Percentiles rank a stretch among this genome's conserved stretches.
Conservation (phyloP, 2,113 vertebrate genomes). For the Oryzias celebensis region DNA sequence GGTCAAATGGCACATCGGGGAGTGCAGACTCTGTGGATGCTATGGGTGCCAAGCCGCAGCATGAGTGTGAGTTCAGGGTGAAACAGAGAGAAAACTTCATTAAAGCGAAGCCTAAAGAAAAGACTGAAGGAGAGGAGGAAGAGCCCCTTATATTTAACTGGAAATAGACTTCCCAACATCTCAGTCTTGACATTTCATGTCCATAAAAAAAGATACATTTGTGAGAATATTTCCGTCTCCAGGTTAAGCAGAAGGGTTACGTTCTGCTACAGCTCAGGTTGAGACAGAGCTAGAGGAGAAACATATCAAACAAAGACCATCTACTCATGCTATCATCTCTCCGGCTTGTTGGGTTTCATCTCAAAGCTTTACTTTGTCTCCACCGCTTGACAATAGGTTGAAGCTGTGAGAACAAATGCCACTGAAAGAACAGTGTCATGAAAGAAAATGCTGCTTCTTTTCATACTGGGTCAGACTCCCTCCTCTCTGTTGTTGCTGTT, state of each 20-base stretch:
- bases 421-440: conserved; percentile 30
- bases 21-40: conserved; percentile 24
- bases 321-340: conserved; percentile 27
- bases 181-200: background rate
- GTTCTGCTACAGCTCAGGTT: conserved; percentile 5
- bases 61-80: conserved; percentile 14
- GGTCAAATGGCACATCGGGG: conserved; percentile 40
- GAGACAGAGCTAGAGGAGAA: background rate
- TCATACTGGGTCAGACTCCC: conserved; percentile 63
- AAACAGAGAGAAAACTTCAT: conserved; percentile 19
- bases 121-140: background rate
- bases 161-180: too few species aligned
- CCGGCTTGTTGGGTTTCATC: conserved; percentile 56
- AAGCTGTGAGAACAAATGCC: conserved; percentile 42
- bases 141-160: too few species aligned
- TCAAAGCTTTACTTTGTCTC: conserved; percentile 48
- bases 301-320: conserved; percentile 19
- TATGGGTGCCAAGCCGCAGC: conserved; percentile 16
- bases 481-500: conserved; percentile 20
- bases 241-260: conserved; percentile 2
- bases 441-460: conserved; percentile 37
- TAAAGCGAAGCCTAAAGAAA: conserved; percentile 9
- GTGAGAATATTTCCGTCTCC: background rate
- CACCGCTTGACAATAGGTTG: conserved; percentile 41
- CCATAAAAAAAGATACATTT: background rate